phyloP scores from a whole-genome alignment of 2,888 invertebrate genomes.

The Archips crataeganus region DNA sequence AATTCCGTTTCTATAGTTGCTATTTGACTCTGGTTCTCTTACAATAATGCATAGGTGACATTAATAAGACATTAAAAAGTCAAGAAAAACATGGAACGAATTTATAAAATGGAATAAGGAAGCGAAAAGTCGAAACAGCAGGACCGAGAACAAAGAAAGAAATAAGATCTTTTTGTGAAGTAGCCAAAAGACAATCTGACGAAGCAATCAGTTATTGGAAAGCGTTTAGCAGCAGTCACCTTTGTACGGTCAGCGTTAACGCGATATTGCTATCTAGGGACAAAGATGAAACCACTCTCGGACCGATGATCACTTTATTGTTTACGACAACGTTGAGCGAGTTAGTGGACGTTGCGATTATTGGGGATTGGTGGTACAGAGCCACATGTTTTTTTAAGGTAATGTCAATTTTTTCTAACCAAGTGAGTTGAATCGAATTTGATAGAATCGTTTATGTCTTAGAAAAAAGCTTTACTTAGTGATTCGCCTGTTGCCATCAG shows the following conservation, averaged over 20 bases:
- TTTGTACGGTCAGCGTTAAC: slow-evolving; percentile 32
- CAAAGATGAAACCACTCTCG: slow-evolving; percentile 20
- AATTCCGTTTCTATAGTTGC: too few relatives aligned
- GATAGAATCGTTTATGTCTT: too few relatives aligned
- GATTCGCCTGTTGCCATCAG: too few relatives aligned
- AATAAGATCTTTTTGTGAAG: slow-evolving; percentile 35
- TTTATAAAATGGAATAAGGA: slow-evolving; percentile 10
- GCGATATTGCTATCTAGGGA: slow-evolving; percentile 36
- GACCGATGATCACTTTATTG: slow-evolving; percentile 18
- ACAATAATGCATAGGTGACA: neutral
- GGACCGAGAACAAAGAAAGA: slow-evolving; percentile 25
- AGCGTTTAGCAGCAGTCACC: slow-evolving; percentile 40
- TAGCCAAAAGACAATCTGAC: slow-evolving; percentile 36
- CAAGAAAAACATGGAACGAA: neutral
- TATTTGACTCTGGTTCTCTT: too few relatives aligned
- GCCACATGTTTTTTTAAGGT: too few relatives aligned
- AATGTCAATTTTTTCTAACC: too few relatives aligned
- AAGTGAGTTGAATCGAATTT: too few relatives aligned
- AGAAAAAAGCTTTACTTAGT: too few relatives aligned
- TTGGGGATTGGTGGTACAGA: neutral
- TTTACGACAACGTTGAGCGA: neutral
- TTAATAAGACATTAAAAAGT: too few relatives aligned
- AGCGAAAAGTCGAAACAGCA: slow-evolving; percentile 13
- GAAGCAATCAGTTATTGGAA: slow-evolving; percentile 41
- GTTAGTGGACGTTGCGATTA: neutral